phyloP scores from a whole-genome alignment of 2,888 invertebrate species.

The Limenitis camilla region DNA sequence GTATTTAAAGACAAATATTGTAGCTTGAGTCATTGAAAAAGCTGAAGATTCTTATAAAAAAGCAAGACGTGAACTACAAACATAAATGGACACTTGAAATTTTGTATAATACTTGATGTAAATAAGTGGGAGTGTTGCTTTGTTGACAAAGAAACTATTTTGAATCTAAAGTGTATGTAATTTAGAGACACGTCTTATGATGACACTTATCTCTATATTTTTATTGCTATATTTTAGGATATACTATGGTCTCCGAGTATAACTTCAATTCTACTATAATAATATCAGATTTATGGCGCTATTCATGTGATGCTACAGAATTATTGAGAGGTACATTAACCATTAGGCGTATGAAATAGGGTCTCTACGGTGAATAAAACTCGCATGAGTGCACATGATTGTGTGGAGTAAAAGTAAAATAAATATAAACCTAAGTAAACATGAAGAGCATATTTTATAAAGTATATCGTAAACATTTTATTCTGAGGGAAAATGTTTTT shows the following conservation, averaged over 20 bases:
- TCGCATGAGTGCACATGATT: not conserved
- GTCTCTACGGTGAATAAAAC: not conserved
- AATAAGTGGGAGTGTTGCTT: too few species aligned
- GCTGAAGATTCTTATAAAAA: too few species aligned
- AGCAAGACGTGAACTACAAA: too few species aligned
- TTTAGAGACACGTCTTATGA: not conserved
- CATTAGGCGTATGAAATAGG: not conserved
- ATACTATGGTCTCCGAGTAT: not conserved
- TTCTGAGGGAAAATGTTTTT: not conserved
- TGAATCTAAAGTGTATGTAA: too few species aligned
- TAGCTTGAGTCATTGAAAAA: too few species aligned
- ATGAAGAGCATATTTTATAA: not conserved
- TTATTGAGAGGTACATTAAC: not conserved
- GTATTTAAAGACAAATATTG: too few species aligned
- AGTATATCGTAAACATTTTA: not conserved
- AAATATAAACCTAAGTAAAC: constrained; percentile 6
- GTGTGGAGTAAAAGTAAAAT: not conserved
- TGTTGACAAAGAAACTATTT: too few species aligned
- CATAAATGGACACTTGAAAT: too few species aligned
- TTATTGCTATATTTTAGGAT: not conserved
- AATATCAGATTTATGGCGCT: not conserved
- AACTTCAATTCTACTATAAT: not conserved
- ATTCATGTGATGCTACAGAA: not conserved
- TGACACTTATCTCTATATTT: not conserved
- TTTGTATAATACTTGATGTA: too few species aligned